A percentile compares a stretch with the other conserved stretches of the same genome.
These are phyloP conservation scores for Stegostoma tigrinum DNA, from an alignment of 2,113 vertebrate genomes.

Conservation along the genomic window DNA sequence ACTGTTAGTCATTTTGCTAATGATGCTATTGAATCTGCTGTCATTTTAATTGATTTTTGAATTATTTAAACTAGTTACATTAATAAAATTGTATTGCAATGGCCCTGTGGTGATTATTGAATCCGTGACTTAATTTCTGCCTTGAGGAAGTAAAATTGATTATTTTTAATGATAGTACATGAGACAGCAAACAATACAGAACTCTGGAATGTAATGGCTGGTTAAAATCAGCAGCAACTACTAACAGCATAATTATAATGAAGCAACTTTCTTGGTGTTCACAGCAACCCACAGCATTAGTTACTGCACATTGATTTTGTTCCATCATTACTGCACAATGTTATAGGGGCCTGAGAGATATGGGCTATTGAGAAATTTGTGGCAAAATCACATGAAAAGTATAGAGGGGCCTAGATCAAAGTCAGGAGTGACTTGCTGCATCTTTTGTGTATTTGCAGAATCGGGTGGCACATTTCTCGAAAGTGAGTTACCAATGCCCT, in stretches of 20 bases:
- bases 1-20: conserved; percentile 9
- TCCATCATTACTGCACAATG: too few species aligned
- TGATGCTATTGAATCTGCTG: background rate
- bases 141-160: conserved; percentile 14
- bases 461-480: too few species aligned
- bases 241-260: conserved; percentile 3
- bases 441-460: too few species aligned
- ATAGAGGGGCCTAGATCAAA: too few species aligned
- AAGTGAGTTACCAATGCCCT: too few species aligned
- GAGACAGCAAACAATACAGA: background rate
- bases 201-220: background rate
- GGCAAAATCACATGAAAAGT: too few species aligned
- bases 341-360: too few species aligned
- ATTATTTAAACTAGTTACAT: conserved; percentile 19
- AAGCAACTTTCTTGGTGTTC: background rate
- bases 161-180: background rate
- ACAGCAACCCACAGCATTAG: background rate
- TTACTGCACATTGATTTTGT: too few species aligned
- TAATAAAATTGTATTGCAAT: background rate
- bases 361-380: too few species aligned
- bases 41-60: conserved; percentile 29
- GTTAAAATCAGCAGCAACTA: background rate
- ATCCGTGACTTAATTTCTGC: conserved; percentile 14
- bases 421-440: too few species aligned
- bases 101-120: background rate